A percentile compares a stretch with the other conserved stretches of the same genome.
phyloP scores from a whole-genome alignment of 1,140 invertebrate genomes.

The Trachymyrmex septentrionalis region DNA sequence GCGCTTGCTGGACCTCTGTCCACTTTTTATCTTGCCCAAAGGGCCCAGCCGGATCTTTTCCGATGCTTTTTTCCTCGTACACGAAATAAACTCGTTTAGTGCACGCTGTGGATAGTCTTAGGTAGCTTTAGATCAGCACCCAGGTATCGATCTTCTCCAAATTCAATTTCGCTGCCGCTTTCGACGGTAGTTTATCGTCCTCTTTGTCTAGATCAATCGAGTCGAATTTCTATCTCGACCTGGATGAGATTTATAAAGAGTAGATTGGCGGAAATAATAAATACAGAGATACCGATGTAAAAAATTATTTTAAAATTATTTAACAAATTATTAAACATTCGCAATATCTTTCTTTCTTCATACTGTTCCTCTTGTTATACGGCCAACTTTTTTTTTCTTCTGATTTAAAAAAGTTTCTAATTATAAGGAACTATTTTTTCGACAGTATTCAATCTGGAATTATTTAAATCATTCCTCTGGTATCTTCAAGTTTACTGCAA shows the following conservation, averaged over 20 bases:
- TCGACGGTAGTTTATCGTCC: slow-evolving; percentile 14
- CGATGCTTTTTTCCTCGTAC: neutral
- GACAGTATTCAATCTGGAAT: neutral
- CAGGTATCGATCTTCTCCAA: slow-evolving; percentile 32
- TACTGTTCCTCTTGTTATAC: neutral
- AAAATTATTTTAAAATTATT: neutral
- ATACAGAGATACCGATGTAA: neutral
- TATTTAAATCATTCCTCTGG: neutral
- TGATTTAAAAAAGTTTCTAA: too few relatives aligned
- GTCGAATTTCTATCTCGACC: neutral
- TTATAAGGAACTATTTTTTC: neutral
- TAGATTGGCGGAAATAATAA: neutral
- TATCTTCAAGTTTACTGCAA: neutral
- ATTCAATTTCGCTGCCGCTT: slow-evolving; percentile 42
- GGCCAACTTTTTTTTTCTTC: neutral
- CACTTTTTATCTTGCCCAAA: neutral
- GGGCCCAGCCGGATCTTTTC: neutral
- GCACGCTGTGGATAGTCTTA: neutral
- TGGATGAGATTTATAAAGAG: neutral
- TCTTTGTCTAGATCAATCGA: slow-evolving; percentile 18
- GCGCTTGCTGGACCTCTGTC: neutral
- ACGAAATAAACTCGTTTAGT: slow-evolving; percentile 12
- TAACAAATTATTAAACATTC: neutral
- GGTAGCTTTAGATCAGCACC: slow-evolving; percentile 6
- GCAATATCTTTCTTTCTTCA: neutral